Percentiles rank a stretch among this genome's conserved stretches.
These are phyloP conservation scores for Drosophila anomalata DNA, from an alignment of 2,888 invertebrate genomes.

Conservation along the genomic window DNA sequence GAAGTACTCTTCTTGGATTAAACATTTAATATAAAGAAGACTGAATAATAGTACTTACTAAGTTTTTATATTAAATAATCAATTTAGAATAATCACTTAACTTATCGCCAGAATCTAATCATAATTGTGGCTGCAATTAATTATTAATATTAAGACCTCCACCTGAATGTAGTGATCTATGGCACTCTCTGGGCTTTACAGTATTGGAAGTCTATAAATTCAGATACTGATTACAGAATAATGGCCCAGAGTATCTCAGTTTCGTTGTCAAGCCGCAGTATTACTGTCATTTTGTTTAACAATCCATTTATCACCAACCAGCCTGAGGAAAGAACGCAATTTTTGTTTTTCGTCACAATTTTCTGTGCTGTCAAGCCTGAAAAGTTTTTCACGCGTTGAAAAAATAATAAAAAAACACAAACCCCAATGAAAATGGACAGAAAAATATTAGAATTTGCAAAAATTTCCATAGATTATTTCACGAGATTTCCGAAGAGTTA, in stretches of 20 bases:
- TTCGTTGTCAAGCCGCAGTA: constrained; percentile 1
- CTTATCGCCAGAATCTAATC: not conserved
- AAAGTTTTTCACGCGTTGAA: constrained; percentile 29
- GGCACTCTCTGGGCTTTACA: not conserved
- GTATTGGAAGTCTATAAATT: too few relatives aligned
- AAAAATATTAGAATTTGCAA: constrained; percentile 20
- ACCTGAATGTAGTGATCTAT: not conserved
- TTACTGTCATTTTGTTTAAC: constrained; percentile 13
- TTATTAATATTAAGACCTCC: not conserved
- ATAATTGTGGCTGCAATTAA: not conserved
- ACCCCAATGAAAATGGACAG: constrained; percentile 7
- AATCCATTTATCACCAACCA: constrained; percentile 14
- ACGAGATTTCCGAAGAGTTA: constrained; percentile 7
- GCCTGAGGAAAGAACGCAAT: not conserved
- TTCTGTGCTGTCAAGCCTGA: constrained; percentile 27
- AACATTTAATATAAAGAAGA: not conserved
- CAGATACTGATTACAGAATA: too few relatives aligned
- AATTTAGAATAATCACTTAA: not conserved
- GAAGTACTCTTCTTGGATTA: too few relatives aligned
- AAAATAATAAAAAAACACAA: constrained; percentile 17
- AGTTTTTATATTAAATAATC: too few relatives aligned
- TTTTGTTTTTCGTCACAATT: constrained; percentile 1
- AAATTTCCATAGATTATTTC: constrained; percentile 53
- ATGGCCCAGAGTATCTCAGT: not conserved
- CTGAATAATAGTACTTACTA: too few relatives aligned